Conservation (phyloP, 2,113 vertebrate species). For the Chascanopsetta lugubris region DNA sequence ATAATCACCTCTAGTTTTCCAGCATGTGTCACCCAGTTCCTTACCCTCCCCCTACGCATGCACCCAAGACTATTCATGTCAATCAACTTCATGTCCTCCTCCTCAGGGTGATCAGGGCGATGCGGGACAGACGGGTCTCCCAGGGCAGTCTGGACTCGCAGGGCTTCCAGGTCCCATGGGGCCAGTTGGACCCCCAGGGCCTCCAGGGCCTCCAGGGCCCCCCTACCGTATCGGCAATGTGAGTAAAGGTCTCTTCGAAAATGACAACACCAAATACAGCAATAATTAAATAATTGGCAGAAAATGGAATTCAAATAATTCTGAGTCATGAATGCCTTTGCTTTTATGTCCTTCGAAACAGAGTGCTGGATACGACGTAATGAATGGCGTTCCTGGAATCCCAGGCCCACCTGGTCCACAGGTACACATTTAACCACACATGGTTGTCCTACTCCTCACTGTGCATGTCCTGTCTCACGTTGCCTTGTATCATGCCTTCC, state of each 20-base stretch:
- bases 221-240: conserved; percentile 80
- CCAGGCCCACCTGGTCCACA: conserved; percentile 80
- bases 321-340: no score
- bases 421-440: conserved; percentile 71
- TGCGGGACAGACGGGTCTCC: conserved; percentile 72
- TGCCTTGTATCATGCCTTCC: conserved; percentile 17
- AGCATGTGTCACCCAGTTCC: not conserved
- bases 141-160: conserved; percentile 82
- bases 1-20: not conserved
- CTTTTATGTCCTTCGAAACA: no score
- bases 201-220: conserved; percentile 65
- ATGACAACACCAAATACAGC: not conserved
- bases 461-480: not conserved
- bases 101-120: conserved; percentile 85
- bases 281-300: no score
- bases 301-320: no score
- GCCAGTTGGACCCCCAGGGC: conserved; percentile 87
- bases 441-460: not conserved
- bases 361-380: conserved; percentile 78
- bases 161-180: conserved; percentile 90
- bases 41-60: no score
- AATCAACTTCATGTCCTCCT: no score
- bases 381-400: conserved; percentile 48
- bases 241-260: conserved; percentile 67
- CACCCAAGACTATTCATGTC: no score